A percentile compares a stretch with the other conserved stretches of the same genome.
phyloP scores from a whole-genome alignment of 1,140 invertebrate species.

The Aphelenchoides besseyi region DNA sequence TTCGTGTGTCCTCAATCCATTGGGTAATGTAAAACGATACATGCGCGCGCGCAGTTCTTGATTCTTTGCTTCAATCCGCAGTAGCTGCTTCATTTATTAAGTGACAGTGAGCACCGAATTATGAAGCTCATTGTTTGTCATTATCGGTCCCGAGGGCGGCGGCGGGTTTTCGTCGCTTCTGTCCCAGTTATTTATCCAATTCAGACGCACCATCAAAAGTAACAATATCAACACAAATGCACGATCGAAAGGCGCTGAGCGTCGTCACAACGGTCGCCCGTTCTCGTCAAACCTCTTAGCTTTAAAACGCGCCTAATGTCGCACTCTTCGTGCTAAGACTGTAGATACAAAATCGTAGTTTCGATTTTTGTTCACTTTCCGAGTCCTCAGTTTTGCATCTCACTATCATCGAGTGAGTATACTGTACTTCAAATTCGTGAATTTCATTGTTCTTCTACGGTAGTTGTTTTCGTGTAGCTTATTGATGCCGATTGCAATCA shows the following conservation, averaged over 20 bases:
- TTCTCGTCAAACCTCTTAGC: neutral
- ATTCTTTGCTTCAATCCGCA: neutral
- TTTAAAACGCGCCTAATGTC: neutral
- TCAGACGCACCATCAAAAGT: slow-evolving; percentile 1
- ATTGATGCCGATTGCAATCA: too few relatives aligned
- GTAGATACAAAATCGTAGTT: neutral
- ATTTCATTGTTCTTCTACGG: neutral
- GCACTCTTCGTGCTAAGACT: neutral
- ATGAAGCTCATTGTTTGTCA: slow-evolving; percentile 3
- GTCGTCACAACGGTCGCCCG: neutral
- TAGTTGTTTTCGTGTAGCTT: too few relatives aligned
- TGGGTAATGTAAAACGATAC: neutral
- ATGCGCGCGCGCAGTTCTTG: neutral
- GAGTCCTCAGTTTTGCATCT: neutral
- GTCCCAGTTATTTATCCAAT: neutral
- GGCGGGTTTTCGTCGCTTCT: neutral
- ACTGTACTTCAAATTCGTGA: neutral
- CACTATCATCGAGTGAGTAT: too few relatives aligned
- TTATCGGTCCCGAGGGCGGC: neutral
- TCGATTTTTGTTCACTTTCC: neutral
- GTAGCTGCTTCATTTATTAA: neutral
- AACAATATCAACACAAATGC: neutral
- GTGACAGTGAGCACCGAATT: slow-evolving; percentile 1
- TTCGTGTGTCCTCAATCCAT: neutral
- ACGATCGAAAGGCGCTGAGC: neutral